phyloP scores from a whole-genome alignment of 2,113 vertebrate species.

The Oreochromis aureus region DNA sequence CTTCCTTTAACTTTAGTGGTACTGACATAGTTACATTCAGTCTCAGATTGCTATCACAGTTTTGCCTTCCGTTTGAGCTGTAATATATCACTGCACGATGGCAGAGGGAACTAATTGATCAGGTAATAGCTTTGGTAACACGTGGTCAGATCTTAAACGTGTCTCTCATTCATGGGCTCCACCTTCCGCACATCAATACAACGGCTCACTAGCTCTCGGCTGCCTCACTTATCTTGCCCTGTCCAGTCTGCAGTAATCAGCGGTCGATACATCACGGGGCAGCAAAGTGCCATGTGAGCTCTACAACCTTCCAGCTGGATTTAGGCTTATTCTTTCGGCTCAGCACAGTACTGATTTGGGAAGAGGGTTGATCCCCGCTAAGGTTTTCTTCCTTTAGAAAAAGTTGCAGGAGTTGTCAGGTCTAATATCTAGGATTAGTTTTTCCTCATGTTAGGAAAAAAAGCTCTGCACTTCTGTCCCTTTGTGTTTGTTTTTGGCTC shows the following conservation, averaged over 20 bases:
- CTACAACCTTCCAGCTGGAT: neutral
- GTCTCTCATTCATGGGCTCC: neutral
- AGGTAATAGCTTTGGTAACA: neutral
- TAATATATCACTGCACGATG: neutral
- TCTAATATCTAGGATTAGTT: neutral
- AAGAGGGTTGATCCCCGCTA: neutral
- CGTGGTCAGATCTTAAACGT: neutral
- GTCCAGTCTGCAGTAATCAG: neutral
- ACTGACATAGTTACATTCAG: neutral
- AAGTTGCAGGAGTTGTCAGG: neutral
- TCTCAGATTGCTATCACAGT: neutral
- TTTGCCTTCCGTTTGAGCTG: neutral
- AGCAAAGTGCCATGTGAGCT: neutral
- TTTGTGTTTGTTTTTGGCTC: neutral
- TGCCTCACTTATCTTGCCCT: constrained; percentile 3
- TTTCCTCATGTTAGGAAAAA: accelerated
- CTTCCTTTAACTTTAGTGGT: neutral
- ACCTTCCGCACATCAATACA: neutral
- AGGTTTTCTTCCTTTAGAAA: neutral
- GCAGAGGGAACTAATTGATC: neutral
- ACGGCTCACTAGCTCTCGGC: neutral
- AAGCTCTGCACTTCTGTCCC: neutral
- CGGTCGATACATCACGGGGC: neutral
- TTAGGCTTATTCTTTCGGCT: neutral
- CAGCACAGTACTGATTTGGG: neutral